These are phyloP conservation scores for Galerucella nymphaeae DNA, from an alignment of 2,888 invertebrate genomes.

Conservation along the genomic window DNA sequence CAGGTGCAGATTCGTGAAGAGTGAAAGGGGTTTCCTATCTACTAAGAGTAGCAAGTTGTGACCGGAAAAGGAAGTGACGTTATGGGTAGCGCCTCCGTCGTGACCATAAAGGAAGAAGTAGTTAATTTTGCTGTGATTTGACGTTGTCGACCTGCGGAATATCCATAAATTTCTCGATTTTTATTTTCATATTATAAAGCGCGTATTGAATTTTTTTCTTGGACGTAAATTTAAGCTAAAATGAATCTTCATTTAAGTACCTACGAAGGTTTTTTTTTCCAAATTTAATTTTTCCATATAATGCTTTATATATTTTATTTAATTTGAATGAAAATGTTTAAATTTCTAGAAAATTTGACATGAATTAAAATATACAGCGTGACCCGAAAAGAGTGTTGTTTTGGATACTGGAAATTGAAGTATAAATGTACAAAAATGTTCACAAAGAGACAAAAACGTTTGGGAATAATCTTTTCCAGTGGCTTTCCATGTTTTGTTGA, in stretches of 20 bases:
- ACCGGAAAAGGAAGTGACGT: slow-evolving; percentile 62
- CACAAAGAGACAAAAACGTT: no score
- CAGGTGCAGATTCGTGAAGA: slow-evolving; percentile 29
- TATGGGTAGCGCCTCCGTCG: slow-evolving; percentile 58
- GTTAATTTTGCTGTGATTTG: slow-evolving; percentile 58
- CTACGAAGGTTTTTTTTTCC: no score
- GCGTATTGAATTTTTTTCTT: not conserved
- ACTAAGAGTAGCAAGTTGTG: slow-evolving; percentile 37
- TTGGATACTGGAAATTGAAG: no score
- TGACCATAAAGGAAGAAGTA: slow-evolving; percentile 59
- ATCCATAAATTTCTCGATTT: not conserved
- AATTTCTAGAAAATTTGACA: no score
- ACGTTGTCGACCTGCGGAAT: slow-evolving; percentile 40
- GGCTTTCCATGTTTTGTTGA: no score
- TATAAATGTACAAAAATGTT: no score
- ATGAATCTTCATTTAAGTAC: not conserved
- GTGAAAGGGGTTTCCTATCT: slow-evolving; percentile 28
- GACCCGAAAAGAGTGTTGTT: no score
- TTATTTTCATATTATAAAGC: not conserved
- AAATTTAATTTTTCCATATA: no score
- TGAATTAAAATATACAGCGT: no score
- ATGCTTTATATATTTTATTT: no score
- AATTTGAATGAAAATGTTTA: no score
- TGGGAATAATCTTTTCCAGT: no score
- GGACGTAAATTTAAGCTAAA: not conserved